Conservation (phyloP, 37 sponge, comb jelly and placozoan genomes). For the Lycopodina hypogea region DNA sequence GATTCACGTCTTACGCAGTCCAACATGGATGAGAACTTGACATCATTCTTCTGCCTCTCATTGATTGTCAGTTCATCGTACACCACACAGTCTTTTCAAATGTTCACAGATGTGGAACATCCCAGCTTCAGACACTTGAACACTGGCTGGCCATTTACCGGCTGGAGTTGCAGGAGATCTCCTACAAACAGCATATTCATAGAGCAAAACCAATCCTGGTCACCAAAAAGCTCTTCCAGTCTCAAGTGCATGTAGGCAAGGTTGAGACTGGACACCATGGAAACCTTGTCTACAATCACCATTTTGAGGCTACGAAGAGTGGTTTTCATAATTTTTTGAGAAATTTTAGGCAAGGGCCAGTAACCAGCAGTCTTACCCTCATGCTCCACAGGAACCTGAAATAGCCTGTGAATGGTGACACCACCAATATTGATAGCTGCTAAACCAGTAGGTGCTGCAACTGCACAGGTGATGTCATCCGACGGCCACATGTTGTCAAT, state of each 20-base stretch:
- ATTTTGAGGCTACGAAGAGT: too few species aligned
- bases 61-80: slow-evolving; percentile 63
- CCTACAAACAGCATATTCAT: slow-evolving; percentile 43
- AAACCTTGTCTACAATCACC: background rate
- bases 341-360: too few species aligned
- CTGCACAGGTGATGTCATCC: too few species aligned
- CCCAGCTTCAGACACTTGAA: slow-evolving; percentile 26
- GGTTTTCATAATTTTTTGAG: slow-evolving; percentile 19
- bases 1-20: background rate
- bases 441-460: too few species aligned
- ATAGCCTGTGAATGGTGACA: too few species aligned
- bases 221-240: background rate
- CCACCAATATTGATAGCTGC: background rate
- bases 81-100: too few species aligned
- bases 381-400: too few species aligned
- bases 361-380: too few species aligned
- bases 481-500: too few species aligned
- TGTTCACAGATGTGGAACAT: slow-evolving; percentile 44
- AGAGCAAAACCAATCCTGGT: background rate
- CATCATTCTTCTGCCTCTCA: slow-evolving; percentile 59
- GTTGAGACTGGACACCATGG: background rate
- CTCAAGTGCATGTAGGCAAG: too few species aligned
- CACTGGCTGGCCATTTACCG: slow-evolving; percentile 39
- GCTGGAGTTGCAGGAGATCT: slow-evolving; percentile 54
- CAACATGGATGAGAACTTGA: slow-evolving; percentile 23